Conservation (phyloP, 2,888 invertebrate genomes). For the Apamea sordens region DNA sequence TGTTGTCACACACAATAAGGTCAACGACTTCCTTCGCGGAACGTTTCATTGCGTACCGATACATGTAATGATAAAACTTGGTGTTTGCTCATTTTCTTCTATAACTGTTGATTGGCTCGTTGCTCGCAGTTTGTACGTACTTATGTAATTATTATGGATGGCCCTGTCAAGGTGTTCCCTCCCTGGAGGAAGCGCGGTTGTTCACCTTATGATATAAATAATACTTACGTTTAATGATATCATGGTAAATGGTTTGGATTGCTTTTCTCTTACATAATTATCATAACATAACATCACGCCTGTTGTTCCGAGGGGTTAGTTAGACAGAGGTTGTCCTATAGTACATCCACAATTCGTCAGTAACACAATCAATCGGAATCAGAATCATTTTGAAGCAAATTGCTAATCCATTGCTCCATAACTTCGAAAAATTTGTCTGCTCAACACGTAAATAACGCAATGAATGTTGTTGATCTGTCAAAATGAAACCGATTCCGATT, state of each 20-base stretch:
- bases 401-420: too few relatives aligned
- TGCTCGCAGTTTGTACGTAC: neutral
- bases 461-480: too few relatives aligned
- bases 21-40: conserved; percentile 40
- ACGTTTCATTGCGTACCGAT: conserved; percentile 8
- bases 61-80: conserved; percentile 40
- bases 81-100: conserved; percentile 47
- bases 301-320: too few relatives aligned
- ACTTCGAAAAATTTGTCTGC: too few relatives aligned
- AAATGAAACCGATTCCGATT: too few relatives aligned
- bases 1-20: conserved; percentile 15
- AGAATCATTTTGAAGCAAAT: too few relatives aligned
- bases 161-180: conserved; percentile 16
- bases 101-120: conserved; percentile 46
- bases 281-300: neutral
- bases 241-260: neutral
- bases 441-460: too few relatives aligned
- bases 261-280: neutral
- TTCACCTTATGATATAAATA: conserved; percentile 37
- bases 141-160: conserved; percentile 52
- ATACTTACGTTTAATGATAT: conserved; percentile 4
- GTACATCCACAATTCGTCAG: neutral
- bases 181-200: conserved; percentile 15
- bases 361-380: too few relatives aligned
- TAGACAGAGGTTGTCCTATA: too few relatives aligned